Conservation (phyloP, 1,140 invertebrate genomes). For the Trichomalopsis sarcophagae region DNA sequence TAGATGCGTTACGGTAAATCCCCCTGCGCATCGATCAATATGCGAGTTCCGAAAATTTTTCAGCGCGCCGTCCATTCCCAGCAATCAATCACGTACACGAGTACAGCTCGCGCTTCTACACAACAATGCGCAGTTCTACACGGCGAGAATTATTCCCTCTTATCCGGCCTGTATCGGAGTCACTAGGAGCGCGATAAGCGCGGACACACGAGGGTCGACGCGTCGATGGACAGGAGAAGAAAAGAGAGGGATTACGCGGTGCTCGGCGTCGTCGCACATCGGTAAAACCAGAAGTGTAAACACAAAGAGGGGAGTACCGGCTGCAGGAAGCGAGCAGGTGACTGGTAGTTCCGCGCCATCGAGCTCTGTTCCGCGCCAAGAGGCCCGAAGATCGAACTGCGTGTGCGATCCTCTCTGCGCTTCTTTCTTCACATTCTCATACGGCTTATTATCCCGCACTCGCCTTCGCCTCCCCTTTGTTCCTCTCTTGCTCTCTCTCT, state of each 20-base stretch:
- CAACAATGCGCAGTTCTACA: background rate
- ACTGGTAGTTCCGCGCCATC: slow-evolving; percentile 74
- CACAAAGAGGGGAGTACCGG: slow-evolving; percentile 55
- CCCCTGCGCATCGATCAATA: too few relatives aligned
- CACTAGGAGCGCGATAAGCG: background rate
- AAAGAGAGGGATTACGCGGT: background rate
- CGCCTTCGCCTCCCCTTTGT: background rate
- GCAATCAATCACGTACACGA: too few relatives aligned
- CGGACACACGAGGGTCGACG: background rate
- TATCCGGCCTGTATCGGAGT: slow-evolving; percentile 1
- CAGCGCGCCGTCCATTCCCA: too few relatives aligned
- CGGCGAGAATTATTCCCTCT: background rate
- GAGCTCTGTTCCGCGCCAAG: slow-evolving; percentile 73
- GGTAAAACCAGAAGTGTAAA: slow-evolving; percentile 48
- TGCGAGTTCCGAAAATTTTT: too few relatives aligned
- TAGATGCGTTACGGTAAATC: too few relatives aligned
- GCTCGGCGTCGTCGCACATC: background rate
- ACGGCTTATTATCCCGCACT: slow-evolving; percentile 38
- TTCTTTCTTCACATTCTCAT: slow-evolving; percentile 41
- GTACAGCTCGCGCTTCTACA: too few relatives aligned
- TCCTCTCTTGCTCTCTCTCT: background rate
- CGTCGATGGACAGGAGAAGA: background rate
- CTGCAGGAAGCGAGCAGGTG: slow-evolving; percentile 75
- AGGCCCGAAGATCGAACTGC: slow-evolving; percentile 70
- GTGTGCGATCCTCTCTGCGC: slow-evolving; percentile 59